phyloP scores from a whole-genome alignment of 2,113 vertebrate genomes.

The Anhinga rufa region DNA sequence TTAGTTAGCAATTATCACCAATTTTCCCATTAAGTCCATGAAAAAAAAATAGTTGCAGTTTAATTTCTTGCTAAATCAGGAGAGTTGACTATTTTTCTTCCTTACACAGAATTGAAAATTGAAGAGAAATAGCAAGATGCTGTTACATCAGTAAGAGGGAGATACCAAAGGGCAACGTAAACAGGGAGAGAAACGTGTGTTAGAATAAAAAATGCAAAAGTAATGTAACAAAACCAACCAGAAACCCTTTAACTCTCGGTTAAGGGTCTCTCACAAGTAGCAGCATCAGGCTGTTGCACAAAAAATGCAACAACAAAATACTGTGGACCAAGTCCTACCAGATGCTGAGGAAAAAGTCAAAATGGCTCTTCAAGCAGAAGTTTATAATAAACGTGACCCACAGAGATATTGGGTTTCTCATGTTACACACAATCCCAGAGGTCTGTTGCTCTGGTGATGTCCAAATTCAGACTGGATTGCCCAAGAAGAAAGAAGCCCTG shows the following conservation, averaged over 20 bases:
- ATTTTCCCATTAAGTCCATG: slow-evolving; percentile 40
- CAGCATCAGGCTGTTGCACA: neutral
- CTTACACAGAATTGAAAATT: slow-evolving; percentile 4
- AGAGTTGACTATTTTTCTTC: slow-evolving; percentile 8
- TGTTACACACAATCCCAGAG: neutral
- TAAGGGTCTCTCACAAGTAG: neutral
- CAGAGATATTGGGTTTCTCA: neutral
- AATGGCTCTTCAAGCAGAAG: neutral
- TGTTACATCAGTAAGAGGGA: neutral
- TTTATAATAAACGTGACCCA: neutral
- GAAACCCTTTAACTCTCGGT: neutral
- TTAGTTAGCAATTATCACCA: slow-evolving; percentile 35
- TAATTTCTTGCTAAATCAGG: slow-evolving; percentile 49
- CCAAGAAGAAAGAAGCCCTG: neutral
- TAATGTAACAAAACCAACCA: neutral
- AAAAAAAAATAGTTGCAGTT: slow-evolving; percentile 53
- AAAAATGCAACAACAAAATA: neutral
- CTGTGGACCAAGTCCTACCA: neutral
- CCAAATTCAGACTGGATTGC: neutral
- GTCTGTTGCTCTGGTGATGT: neutral
- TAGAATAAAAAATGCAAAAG: neutral
- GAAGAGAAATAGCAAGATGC: slow-evolving; percentile 23
- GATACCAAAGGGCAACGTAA: neutral
- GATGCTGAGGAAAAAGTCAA: neutral
- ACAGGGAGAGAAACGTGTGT: neutral